These are phyloP conservation scores for Nibea albiflora DNA, from an alignment of 2,113 vertebrate species.

Conservation along the genomic window DNA sequence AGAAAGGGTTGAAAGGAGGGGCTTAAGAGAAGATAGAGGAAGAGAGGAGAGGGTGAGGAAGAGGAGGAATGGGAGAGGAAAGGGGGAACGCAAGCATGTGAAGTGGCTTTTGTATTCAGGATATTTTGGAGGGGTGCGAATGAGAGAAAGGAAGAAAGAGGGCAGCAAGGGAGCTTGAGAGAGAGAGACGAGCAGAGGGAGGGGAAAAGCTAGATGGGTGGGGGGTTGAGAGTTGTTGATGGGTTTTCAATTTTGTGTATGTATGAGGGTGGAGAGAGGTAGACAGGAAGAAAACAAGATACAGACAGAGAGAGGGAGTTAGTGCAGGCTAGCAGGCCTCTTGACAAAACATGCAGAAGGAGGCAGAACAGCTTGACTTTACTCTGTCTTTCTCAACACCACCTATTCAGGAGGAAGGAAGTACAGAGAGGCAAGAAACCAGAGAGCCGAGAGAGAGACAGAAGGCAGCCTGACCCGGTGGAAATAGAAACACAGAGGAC, in stretches of 20 bases:
- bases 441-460: slow-evolving; percentile 28
- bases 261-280: slow-evolving; percentile 71
- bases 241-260: slow-evolving; percentile 70
- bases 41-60: slow-evolving; percentile 50
- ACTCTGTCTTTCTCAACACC: slow-evolving; percentile 52
- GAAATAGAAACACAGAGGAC: slow-evolving; percentile 44
- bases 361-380: slow-evolving; percentile 52
- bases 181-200: slow-evolving; percentile 58
- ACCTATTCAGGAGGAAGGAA: slow-evolving; percentile 70
- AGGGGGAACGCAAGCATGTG: slow-evolving; percentile 53
- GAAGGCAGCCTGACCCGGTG: slow-evolving; percentile 40
- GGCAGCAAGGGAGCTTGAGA: slow-evolving; percentile 26
- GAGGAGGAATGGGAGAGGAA: slow-evolving; percentile 57
- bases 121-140: slow-evolving; percentile 70
- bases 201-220: slow-evolving; percentile 52
- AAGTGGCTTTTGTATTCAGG: slow-evolving; percentile 77
- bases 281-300: slow-evolving; percentile 64
- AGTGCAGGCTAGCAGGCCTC: slow-evolving; percentile 40
- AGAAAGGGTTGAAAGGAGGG: slow-evolving; percentile 55
- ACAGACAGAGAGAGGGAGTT: slow-evolving; percentile 11
- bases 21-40: slow-evolving; percentile 51
- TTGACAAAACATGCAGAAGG: slow-evolving; percentile 51
- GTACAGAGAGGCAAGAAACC: slow-evolving; percentile 28
- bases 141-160: slow-evolving; percentile 59
- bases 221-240: slow-evolving; percentile 66